phyloP scores from a whole-genome alignment of 2,888 invertebrate species.

The Leptodirus hochenwartii region DNA sequence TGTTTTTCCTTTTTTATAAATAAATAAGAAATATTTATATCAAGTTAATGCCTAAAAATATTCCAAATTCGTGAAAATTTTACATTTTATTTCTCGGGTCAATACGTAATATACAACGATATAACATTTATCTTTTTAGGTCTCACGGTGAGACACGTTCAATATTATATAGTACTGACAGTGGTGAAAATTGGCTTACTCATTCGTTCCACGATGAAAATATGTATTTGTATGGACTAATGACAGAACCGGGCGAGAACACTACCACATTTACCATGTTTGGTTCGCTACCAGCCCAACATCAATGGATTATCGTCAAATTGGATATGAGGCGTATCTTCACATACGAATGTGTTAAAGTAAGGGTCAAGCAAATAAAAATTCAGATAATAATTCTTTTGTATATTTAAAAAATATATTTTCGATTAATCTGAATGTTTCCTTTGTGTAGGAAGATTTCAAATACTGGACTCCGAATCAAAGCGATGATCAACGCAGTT shows the following conservation, averaged over 20 bases:
- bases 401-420: slow-evolving; percentile 1
- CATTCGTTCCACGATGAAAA: slow-evolving; percentile 50
- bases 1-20: no score
- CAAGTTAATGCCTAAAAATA: no score
- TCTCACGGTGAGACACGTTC: slow-evolving; percentile 57
- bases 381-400: no score
- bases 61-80: no score
- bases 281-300: slow-evolving; percentile 58
- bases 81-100: no score
- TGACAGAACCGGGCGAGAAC: slow-evolving; percentile 90
- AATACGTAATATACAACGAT: no score
- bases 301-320: slow-evolving; percentile 80
- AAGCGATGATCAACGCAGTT: slow-evolving; percentile 31
- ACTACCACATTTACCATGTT: slow-evolving; percentile 84
- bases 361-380: no score
- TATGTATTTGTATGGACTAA: slow-evolving; percentile 70
- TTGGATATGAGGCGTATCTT: slow-evolving; percentile 37
- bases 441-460: slow-evolving; percentile 58
- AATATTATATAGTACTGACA: slow-evolving; percentile 69
- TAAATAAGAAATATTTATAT: no score
- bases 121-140: no score
- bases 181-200: slow-evolving; percentile 12
- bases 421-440: slow-evolving; percentile 29
- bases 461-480: slow-evolving; percentile 74
- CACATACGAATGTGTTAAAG: slow-evolving; percentile 20